Evolutionary conservation across 30 jellyfish, hydroid and myxozoan genomes (phyloP).

Genomic region (Aurelia aurita complex sp. Pacific): DNA sequence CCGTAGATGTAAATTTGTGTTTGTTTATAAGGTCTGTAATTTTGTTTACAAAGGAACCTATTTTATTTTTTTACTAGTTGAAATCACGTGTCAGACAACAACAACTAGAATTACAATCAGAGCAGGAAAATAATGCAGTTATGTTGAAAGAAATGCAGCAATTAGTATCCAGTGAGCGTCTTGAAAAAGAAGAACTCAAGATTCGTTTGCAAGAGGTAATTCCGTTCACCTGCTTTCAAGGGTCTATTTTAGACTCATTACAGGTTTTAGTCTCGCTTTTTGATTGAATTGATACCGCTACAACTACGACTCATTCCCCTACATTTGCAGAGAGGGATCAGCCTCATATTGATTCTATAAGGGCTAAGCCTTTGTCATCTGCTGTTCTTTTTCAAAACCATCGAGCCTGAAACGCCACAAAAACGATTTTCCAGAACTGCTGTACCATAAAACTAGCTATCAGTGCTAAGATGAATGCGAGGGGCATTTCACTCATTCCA

Average conservation of each 20-base stretch:
- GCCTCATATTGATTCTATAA: not conserved
- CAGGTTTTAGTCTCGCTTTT: not conserved
- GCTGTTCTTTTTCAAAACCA: too few relatives aligned
- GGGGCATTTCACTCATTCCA: too few relatives aligned
- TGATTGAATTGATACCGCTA: too few relatives aligned
- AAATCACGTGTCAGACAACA: conserved; percentile 76
- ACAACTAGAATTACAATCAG: conserved; percentile 86
- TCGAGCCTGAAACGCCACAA: too few relatives aligned
- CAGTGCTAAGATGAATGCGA: too few relatives aligned
- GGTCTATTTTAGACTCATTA: not conserved
- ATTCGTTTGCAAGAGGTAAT: conserved; percentile 79
- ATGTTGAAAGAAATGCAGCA: conserved; percentile 92
- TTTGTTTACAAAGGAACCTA: too few relatives aligned
- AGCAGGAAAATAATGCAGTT: conserved; percentile 59
- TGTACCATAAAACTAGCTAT: too few relatives aligned
- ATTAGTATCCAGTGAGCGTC: conserved; percentile 76
- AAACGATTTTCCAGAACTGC: too few relatives aligned
- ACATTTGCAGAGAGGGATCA: not conserved
- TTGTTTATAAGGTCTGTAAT: too few relatives aligned
- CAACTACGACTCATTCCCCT: too few relatives aligned
- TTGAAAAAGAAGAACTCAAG: conserved; percentile 81
- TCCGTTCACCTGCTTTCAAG: not conserved
- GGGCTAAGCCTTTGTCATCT: too few relatives aligned
- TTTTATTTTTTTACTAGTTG: conserved; percentile 8
- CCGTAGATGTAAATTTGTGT: too few relatives aligned